Evolutionary conservation across 2,797 vertebrate genomes (phyloP), one percentile per base, ranked within the genome.

Genomic region (Microtus californicus): DNA sequence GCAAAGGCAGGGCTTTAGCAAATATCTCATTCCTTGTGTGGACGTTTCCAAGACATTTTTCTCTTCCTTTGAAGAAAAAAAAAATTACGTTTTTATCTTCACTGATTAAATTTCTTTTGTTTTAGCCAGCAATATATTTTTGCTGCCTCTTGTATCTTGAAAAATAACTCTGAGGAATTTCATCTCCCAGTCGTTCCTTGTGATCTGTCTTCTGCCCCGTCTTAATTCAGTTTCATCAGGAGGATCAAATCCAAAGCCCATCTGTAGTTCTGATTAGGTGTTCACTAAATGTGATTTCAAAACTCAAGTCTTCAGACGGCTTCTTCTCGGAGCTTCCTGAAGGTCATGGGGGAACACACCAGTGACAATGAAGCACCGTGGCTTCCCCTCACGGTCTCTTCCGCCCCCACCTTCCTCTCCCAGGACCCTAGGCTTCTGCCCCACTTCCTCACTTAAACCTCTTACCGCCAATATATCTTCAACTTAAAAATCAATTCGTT

Each of bases 101-200:
- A 25, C 77, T 96, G 96, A 97, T 97, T 95, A 97, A 93, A 97
- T 97, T 97, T 96, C 79, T 92, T 98, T 97, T 97, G 95, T 97
- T 97, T 97, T 86, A 97, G 88, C 90, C 71, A 81, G 94, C 94
- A 97, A 97, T 97, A 82, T 88, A 96, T 93, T 95, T 95, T 88
- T 95, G 78, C 92, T 96, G 94, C 90, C 97, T 96, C 93, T 96
- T 31, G 0, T 93, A 94, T 96, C 91, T 96, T 97, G 95, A 97
- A 97, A 97, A 97, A 95, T 95, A 97, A 96, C 96, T 95, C 96
- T 87, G 87, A 96, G 77, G 77, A 96, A 96, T 98, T 97, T 96
- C 96, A 97, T 95, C 95, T 97, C 93, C 51, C 93, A 96, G 94
- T 93, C 87, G 78, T 83, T 97, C 96, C 96, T 97, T 88, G 93